Conservation (phyloP, 2,113 vertebrate species). For the Notarius lentiginosus region DNA sequence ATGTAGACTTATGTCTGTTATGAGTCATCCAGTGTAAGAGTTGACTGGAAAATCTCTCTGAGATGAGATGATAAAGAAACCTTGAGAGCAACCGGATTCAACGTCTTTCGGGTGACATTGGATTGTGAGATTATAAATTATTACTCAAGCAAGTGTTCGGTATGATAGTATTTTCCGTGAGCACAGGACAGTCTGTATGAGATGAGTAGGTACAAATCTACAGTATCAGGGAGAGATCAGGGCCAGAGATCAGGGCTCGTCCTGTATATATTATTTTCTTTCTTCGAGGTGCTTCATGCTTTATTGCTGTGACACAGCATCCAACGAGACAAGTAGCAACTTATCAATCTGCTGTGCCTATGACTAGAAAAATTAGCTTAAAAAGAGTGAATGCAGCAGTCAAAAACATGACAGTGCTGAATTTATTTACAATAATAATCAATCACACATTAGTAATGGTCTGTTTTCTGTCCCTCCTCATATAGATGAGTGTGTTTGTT, state of each 20-base stretch:
- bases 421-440: background rate
- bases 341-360: background rate
- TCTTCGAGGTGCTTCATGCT: background rate
- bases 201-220: background rate
- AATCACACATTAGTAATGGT: background rate
- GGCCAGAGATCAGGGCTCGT: background rate
- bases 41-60: background rate
- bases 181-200: background rate
- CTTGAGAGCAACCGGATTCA: background rate
- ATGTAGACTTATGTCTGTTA: background rate
- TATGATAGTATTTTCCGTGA: background rate
- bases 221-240: background rate
- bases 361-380: background rate
- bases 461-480: slow-evolving; percentile 7
- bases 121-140: background rate
- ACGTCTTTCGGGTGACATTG: background rate
- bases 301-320: background rate
- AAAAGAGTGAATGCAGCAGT: background rate
- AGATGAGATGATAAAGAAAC: background rate
- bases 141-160: background rate
- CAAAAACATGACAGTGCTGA: background rate
- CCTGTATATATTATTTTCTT: background rate
- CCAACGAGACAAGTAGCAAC: background rate
- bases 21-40: background rate
- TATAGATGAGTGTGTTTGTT: background rate